Evolutionary conservation across 2,797 vertebrate genomes (phyloP).

Genomic region (Simalia tracyae): DNA sequence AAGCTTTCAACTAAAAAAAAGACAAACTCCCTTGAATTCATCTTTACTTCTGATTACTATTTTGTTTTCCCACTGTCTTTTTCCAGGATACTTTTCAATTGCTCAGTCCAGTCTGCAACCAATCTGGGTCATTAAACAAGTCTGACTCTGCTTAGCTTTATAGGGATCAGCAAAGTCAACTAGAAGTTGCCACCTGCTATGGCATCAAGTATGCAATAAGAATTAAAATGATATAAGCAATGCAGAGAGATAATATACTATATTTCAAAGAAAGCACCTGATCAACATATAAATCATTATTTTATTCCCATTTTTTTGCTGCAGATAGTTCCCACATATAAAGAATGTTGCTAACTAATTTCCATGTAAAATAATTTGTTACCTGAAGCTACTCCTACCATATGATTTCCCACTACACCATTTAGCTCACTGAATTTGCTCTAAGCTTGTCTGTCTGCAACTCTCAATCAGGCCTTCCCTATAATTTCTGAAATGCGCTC

Average conservation of each 20-base stretch:
- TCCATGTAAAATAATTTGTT: no score
- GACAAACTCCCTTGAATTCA: not conserved
- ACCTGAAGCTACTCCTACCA: not conserved
- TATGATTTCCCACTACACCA: not conserved
- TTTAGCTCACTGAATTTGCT: not conserved
- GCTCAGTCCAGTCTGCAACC: not conserved
- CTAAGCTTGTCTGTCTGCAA: not conserved
- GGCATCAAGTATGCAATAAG: not conserved
- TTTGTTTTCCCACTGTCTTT: not conserved
- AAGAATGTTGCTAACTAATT: not conserved
- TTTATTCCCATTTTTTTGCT: not conserved
- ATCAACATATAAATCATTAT: not conserved
- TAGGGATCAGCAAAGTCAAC: not conserved
- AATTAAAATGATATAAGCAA: not conserved
- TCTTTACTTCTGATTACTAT: not conserved
- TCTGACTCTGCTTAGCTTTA: not conserved
- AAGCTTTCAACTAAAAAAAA: conserved; percentile 55
- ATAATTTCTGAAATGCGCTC: not conserved
- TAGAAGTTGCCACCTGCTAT: not conserved
- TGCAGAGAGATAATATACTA: not conserved
- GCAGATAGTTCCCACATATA: no score
- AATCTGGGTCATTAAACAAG: not conserved
- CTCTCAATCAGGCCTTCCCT: not conserved
- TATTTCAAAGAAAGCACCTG: not conserved
- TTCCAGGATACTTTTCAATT: not conserved